Evolutionary conservation across 1,140 invertebrate species (phyloP).

Genomic region (Dendroctonus valens): DNA sequence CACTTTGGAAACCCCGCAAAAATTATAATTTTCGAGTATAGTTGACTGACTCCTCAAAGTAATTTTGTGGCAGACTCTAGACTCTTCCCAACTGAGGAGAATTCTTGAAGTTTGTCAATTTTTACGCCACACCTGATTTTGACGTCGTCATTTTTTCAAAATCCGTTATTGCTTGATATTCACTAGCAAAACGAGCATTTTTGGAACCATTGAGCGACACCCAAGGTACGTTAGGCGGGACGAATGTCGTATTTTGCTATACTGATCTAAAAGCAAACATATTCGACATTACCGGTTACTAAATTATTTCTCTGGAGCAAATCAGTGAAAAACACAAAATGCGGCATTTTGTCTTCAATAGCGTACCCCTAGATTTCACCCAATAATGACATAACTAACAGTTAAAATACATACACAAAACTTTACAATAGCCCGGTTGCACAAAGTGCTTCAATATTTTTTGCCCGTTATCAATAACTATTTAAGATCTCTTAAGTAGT

Average conservation of each 20-base stretch:
- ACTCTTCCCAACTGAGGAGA: conserved; percentile 17
- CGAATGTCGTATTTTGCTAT: neutral
- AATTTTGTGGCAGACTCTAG: conserved; percentile 38
- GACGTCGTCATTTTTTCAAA: conserved; percentile 1
- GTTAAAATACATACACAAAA: conserved; percentile 38
- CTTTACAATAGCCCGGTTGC: conserved; percentile 51
- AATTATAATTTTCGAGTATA: conserved; percentile 24
- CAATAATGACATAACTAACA: conserved; percentile 39
- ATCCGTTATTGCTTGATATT: too few species aligned
- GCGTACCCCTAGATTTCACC: conserved; percentile 18
- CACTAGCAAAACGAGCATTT: neutral
- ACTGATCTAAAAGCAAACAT: too few species aligned
- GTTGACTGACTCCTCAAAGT: conserved; percentile 31
- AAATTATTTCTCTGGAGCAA: too few species aligned
- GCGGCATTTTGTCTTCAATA: neutral
- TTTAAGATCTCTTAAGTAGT: conserved; percentile 35
- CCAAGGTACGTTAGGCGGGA: neutral
- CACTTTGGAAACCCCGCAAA: conserved; percentile 21
- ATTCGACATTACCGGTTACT: too few species aligned
- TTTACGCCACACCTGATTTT: conserved; percentile 38
- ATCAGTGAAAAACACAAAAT: too few species aligned
- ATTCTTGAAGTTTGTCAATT: conserved; percentile 30
- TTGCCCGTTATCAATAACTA: conserved; percentile 46
- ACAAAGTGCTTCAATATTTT: conserved; percentile 51
- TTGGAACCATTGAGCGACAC: neutral